Percentiles rank a stretch among this genome's conserved stretches.
phyloP scores from a whole-genome alignment of 1,140 invertebrate genomes.

The Drosophila carrolli region DNA sequence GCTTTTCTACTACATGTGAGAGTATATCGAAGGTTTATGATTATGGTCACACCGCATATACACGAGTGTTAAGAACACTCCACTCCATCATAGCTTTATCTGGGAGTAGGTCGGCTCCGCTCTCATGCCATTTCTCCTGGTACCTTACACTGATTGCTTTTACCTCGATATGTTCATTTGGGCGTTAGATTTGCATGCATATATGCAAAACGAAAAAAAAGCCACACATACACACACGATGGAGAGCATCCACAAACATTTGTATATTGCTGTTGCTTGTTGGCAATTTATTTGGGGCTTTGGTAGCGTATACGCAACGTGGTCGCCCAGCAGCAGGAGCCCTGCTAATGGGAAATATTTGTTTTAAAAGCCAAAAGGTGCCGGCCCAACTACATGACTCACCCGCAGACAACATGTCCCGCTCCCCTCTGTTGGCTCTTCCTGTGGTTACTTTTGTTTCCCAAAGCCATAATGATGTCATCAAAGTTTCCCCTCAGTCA shows the following conservation, averaged over 20 bases:
- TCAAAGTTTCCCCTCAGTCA: slow-evolving; percentile 47
- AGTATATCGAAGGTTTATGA: slow-evolving; percentile 25
- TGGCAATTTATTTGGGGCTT: slow-evolving; percentile 51
- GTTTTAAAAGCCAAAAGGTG: slow-evolving; percentile 79
- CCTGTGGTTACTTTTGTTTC: slow-evolving; percentile 77
- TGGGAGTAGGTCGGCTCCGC: slow-evolving; percentile 6
- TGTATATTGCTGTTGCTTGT: slow-evolving; percentile 28
- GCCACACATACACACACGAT: not conserved
- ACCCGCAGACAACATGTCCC: slow-evolving; percentile 30
- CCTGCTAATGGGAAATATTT: slow-evolving; percentile 78
- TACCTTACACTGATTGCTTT: slow-evolving; percentile 30
- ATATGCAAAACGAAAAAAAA: slow-evolving; percentile 4
- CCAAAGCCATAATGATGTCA: slow-evolving; percentile 80
- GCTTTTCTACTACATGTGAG: not conserved
- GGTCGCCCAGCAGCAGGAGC: slow-evolving; percentile 51
- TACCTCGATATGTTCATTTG: slow-evolving; percentile 47
- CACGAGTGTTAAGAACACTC: slow-evolving; percentile 19
- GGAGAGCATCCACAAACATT: slow-evolving; percentile 22
- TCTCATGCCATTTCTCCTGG: not conserved
- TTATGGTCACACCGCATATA: slow-evolving; percentile 23
- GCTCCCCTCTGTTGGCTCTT: not conserved
- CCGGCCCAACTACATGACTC: slow-evolving; percentile 54
- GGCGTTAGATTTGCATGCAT: slow-evolving; percentile 15
- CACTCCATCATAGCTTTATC: slow-evolving; percentile 31
- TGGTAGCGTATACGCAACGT: slow-evolving; percentile 70